Evolutionary conservation across 2,113 vertebrate species (phyloP).

Genomic region (Cyanocitta stelleri): DNA sequence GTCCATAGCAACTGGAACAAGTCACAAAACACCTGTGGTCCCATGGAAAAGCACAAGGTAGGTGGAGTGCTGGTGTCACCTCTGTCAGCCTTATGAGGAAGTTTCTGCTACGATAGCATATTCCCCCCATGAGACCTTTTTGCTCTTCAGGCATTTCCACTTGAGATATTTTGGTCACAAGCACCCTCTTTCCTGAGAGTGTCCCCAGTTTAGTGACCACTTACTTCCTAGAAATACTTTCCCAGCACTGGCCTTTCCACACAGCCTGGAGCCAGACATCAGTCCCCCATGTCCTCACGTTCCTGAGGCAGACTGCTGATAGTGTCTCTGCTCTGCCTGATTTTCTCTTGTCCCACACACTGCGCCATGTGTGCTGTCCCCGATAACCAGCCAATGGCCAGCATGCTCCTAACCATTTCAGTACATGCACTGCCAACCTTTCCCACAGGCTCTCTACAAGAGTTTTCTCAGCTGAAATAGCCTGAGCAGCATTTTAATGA

Average conservation of each 20-base stretch:
- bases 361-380: background rate
- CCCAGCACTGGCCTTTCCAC: background rate
- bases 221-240: conserved; percentile 1
- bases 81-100: background rate
- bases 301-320: background rate
- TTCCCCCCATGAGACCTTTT: background rate
- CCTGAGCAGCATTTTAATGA: background rate
- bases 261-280: background rate
- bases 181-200: background rate
- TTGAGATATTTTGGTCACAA: conserved; percentile 38
- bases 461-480: background rate
- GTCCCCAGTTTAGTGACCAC: background rate
- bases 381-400: accelerated
- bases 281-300: background rate
- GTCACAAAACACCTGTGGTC: background rate
- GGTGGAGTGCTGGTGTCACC: background rate
- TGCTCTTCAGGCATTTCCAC: background rate
- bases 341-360: background rate
- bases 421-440: background rate
- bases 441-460: background rate
- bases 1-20: background rate
- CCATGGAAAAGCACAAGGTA: background rate
- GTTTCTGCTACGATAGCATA: background rate
- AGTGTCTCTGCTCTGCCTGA: background rate
- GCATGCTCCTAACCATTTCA: background rate